Percentiles rank a stretch among this genome's conserved stretches.
phyloP scores from a whole-genome alignment of 2,113 vertebrate species.

The Gymnocephalus cernua region DNA sequence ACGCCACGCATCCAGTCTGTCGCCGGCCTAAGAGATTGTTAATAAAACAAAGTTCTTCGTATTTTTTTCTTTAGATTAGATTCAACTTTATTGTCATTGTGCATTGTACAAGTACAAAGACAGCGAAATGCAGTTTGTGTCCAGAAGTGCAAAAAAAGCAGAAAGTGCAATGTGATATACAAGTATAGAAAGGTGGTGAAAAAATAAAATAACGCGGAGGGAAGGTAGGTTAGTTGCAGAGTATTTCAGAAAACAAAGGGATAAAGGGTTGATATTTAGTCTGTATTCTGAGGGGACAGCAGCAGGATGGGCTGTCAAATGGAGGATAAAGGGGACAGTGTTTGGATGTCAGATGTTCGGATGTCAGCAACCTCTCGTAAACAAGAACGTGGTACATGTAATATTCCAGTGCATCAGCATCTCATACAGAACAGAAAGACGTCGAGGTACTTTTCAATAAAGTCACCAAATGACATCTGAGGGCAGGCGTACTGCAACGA shows the following conservation, averaged over 20 bases:
- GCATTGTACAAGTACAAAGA: no score
- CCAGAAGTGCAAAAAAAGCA: no score
- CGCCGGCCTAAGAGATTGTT: not conserved
- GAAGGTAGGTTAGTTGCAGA: no score
- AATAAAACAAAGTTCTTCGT: not conserved
- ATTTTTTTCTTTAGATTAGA: no score
- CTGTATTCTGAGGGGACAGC: not conserved
- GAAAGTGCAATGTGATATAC: no score
- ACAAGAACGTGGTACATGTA: not conserved
- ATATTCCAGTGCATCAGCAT: not conserved
- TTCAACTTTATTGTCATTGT: no score
- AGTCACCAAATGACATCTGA: slow-evolving; percentile 13
- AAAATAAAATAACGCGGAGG: no score
- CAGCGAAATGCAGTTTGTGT: no score
- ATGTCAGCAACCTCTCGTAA: not conserved
- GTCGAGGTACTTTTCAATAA: slow-evolving; percentile 9
- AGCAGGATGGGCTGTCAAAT: not conserved
- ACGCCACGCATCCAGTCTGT: no score
- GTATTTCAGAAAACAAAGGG: no score
- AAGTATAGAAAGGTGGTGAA: no score
- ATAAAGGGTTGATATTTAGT: not conserved
- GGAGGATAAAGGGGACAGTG: not conserved
- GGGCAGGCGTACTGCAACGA: slow-evolving; percentile 10
- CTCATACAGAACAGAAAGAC: slow-evolving; percentile 9
- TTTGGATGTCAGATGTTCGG: no score